Conservation (phyloP, 2,888 invertebrate genomes). For the Platycheirus albimanus region DNA sequence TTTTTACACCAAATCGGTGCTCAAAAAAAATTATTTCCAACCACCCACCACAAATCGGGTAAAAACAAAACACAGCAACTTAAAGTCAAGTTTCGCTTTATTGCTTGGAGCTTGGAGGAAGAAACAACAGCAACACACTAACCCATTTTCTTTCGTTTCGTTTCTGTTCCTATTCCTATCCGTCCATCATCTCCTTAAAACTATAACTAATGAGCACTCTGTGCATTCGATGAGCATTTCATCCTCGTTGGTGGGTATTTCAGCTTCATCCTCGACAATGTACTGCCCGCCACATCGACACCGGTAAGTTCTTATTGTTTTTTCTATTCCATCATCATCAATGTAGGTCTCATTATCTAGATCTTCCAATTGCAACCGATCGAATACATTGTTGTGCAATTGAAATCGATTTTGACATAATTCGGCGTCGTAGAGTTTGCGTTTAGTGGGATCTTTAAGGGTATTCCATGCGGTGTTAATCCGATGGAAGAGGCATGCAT, state of each 20-base stretch:
- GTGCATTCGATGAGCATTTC: slow-evolving; percentile 86
- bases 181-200: slow-evolving; percentile 77
- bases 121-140: slow-evolving; percentile 32
- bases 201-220: slow-evolving; percentile 89
- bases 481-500: slow-evolving; percentile 81
- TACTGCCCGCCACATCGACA: slow-evolving; percentile 88
- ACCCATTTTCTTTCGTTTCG: too few species aligned
- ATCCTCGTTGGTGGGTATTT: slow-evolving; percentile 72
- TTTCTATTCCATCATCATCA: slow-evolving; percentile 52
- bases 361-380: slow-evolving; percentile 82
- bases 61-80: slow-evolving; percentile 32
- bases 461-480: slow-evolving; percentile 89
- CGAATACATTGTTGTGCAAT: slow-evolving; percentile 85
- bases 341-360: slow-evolving; percentile 83
- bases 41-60: slow-evolving; percentile 6
- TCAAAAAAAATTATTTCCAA: slow-evolving; percentile 1
- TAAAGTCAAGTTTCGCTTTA: slow-evolving; percentile 56
- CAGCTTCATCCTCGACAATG: slow-evolving; percentile 77
- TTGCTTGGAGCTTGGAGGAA: too few species aligned
- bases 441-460: slow-evolving; percentile 85
- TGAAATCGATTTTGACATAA: slow-evolving; percentile 85
- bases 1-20: background rate
- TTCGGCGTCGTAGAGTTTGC: slow-evolving; percentile 87
- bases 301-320: slow-evolving; percentile 82
- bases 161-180: too few species aligned